These are phyloP conservation scores for Scrobipalpa costella DNA, from an alignment of 2,888 invertebrate species.

Conservation along the genomic window DNA sequence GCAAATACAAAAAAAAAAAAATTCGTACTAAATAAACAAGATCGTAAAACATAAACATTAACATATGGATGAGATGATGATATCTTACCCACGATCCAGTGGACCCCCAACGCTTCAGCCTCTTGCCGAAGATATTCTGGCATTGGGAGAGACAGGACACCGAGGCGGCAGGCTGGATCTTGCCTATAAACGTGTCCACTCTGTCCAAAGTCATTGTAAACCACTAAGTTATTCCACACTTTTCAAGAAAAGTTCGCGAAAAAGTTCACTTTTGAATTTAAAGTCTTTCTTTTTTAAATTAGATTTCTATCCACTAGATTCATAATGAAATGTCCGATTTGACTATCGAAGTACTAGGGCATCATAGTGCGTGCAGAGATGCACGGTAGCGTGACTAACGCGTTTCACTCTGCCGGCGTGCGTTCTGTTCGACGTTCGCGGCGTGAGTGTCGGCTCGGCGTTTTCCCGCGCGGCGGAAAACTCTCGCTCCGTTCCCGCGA, in stretches of 20 bases:
- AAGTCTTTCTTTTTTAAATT: slow-evolving; percentile 3
- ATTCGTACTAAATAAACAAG: not conserved
- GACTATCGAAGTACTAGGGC: slow-evolving; percentile 23
- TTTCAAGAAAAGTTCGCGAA: slow-evolving; percentile 7
- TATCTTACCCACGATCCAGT: slow-evolving; percentile 87
- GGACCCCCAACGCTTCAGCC: slow-evolving; percentile 86
- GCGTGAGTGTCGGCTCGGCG: slow-evolving; percentile 50
- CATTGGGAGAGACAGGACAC: slow-evolving; percentile 79
- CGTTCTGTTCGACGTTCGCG: slow-evolving; percentile 53
- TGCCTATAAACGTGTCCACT: slow-evolving; percentile 71
- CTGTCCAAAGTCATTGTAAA: slow-evolving; percentile 74
- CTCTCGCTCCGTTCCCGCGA: slow-evolving; percentile 48
- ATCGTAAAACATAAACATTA: not conserved
- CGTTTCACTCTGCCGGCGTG: slow-evolving; percentile 47
- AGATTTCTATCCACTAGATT: not conserved
- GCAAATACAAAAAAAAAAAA: not conserved
- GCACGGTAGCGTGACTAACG: slow-evolving; percentile 15
- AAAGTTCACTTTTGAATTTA: slow-evolving; percentile 5
- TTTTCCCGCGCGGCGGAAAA: slow-evolving; percentile 63
- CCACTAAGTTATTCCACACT: slow-evolving; percentile 31
- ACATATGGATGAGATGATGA: not conserved
- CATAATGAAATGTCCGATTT: slow-evolving; percentile 1
- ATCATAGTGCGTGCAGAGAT: slow-evolving; percentile 12
- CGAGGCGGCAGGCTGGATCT: slow-evolving; percentile 75
- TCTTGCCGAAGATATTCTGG: slow-evolving; percentile 84